Conservation (phyloP, 2,113 vertebrate genomes). For the Climacteris rufus region DNA sequence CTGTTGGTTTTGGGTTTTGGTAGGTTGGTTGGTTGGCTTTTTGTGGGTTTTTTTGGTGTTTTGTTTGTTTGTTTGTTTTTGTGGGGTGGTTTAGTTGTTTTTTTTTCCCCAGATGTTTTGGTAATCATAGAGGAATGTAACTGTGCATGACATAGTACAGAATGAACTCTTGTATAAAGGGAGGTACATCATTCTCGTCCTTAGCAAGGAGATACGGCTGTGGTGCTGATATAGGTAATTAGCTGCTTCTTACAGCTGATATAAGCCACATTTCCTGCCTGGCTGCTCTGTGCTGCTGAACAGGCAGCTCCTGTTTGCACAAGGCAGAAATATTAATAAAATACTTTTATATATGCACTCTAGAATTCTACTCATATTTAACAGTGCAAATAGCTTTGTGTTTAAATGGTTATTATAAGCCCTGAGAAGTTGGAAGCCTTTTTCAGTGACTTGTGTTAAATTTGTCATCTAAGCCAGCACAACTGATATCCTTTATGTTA, state of each 20-base stretch:
- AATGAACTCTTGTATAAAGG: not conserved
- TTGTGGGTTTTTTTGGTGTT: too few relatives aligned
- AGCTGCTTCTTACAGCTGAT: not conserved
- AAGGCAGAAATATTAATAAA: not conserved
- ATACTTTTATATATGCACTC: not conserved
- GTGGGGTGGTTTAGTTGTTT: not conserved
- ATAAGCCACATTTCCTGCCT: not conserved
- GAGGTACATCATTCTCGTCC: not conserved
- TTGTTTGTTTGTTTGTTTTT: not conserved
- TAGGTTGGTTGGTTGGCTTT: too few relatives aligned
- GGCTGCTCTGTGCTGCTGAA: not conserved
- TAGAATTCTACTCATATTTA: not conserved
- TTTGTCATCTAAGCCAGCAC: not conserved
- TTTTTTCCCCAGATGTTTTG: not conserved
- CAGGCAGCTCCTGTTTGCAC: not conserved
- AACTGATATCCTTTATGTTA: not conserved
- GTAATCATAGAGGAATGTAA: not conserved
- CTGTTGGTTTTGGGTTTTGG: rapidly evolving
- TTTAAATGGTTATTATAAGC: not conserved
- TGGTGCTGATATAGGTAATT: not conserved
- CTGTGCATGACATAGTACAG: not conserved
- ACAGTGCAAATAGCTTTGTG: not conserved
- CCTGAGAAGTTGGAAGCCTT: not conserved
- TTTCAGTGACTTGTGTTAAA: not conserved
- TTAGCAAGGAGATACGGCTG: not conserved